phyloP scores from a whole-genome alignment of 2,797 vertebrate genomes.

The Acanthurus tractus region DNA sequence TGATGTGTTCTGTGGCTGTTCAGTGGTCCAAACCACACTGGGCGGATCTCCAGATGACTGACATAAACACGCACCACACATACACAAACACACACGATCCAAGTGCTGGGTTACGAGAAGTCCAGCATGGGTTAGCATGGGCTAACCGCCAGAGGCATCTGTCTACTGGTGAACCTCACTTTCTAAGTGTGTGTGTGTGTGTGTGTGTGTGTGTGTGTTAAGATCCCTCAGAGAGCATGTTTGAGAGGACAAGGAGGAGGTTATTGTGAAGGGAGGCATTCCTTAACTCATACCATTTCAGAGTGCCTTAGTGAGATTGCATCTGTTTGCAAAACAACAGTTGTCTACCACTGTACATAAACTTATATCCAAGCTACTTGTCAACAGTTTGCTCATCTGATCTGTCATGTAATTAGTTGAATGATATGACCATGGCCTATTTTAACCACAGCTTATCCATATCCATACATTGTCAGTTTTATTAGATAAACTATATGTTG shows the following conservation, averaged over 20 bases:
- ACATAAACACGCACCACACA: slow-evolving; percentile 60
- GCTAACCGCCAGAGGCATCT: slow-evolving; percentile 69
- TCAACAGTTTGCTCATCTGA: no score
- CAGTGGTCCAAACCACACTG: slow-evolving; percentile 64
- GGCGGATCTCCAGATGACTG: slow-evolving; percentile 74
- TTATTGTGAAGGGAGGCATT: slow-evolving; percentile 41
- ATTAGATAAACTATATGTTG: neutral
- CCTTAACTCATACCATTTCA: slow-evolving; percentile 32
- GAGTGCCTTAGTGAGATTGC: neutral
- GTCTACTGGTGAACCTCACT: slow-evolving; percentile 65
- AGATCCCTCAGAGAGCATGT: slow-evolving; percentile 65
- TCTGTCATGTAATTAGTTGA: no score
- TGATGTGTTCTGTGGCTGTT: slow-evolving; percentile 70
- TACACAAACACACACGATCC: slow-evolving; percentile 45
- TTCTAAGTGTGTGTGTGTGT: slow-evolving; percentile 24
- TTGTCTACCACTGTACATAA: neutral
- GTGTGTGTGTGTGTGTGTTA: slow-evolving; percentile 7
- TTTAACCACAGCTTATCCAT: neutral
- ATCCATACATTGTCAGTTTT: neutral
- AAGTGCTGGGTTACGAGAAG: slow-evolving; percentile 77
- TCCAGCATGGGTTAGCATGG: slow-evolving; percentile 53
- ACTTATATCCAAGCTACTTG: no score
- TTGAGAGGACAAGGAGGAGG: slow-evolving; percentile 46
- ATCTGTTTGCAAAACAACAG: slow-evolving; percentile 8
- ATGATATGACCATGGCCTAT: no score